phyloP scores from a whole-genome alignment of 2,113 vertebrate genomes.

The Osmerus mordax region DNA sequence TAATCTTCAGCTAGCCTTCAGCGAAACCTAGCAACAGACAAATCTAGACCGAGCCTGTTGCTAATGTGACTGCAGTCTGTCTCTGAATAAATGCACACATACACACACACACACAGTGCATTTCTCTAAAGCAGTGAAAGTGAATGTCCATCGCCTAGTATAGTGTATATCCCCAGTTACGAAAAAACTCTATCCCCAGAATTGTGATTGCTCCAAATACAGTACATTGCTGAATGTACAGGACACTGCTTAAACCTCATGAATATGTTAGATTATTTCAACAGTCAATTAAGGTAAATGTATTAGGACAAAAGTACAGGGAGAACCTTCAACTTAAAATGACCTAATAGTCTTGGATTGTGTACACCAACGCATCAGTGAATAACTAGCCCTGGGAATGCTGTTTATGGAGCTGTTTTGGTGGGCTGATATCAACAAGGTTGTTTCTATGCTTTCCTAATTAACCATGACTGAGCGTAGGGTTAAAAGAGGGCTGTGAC shows the following conservation, averaged over 20 bases:
- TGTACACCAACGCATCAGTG: neutral
- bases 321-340: too few relatives aligned
- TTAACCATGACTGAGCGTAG: constrained; percentile 28
- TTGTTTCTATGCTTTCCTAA: constrained; percentile 19
- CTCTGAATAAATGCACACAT: constrained; percentile 9
- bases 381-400: neutral
- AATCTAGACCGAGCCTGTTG: constrained; percentile 33
- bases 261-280: too few relatives aligned
- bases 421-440: neutral
- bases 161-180: too few relatives aligned
- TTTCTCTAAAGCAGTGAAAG: too few relatives aligned
- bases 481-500: constrained; percentile 8
- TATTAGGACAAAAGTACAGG: too few relatives aligned
- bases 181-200: too few relatives aligned
- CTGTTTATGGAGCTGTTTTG: neutral
- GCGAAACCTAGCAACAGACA: constrained; percentile 64
- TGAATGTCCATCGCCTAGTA: too few relatives aligned
- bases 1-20: constrained; percentile 36
- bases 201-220: too few relatives aligned
- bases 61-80: constrained; percentile 2
- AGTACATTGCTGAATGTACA: too few relatives aligned
- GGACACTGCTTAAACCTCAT: too few relatives aligned
- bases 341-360: neutral
- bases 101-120: neutral
- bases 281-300: too few relatives aligned